Evolutionary conservation across 2,797 vertebrate species (phyloP).

Genomic region (Xenops minutus): DNA sequence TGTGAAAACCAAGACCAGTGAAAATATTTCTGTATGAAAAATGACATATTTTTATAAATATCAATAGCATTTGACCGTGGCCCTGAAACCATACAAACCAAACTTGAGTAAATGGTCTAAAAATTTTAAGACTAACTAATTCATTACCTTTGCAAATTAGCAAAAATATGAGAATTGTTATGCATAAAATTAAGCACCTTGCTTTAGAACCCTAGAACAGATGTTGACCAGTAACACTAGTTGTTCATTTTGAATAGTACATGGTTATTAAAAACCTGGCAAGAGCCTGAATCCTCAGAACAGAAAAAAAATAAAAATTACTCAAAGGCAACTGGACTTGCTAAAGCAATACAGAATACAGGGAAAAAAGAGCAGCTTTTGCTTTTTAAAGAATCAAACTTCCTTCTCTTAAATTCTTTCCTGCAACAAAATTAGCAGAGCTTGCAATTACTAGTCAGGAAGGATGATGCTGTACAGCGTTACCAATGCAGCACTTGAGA

Average conservation of each 20-base stretch:
- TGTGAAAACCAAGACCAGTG: slow-evolving; percentile 25
- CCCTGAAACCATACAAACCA: not conserved
- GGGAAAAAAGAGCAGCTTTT: not conserved
- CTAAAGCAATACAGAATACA: not conserved
- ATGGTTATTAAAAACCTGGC: not conserved
- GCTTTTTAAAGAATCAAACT: not conserved
- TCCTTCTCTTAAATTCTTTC: not conserved
- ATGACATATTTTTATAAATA: not conserved
- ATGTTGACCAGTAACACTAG: not conserved
- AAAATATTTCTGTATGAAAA: not conserved
- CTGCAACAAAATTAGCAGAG: not conserved
- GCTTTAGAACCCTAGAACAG: not conserved
- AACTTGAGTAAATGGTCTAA: not conserved
- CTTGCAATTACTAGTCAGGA: not conserved
- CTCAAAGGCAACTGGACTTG: not conserved
- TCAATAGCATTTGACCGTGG: not conserved
- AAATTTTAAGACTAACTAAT: not conserved
- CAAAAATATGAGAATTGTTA: not conserved
- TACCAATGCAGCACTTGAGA: not conserved
- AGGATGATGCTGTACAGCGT: not conserved
- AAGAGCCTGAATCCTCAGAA: not conserved
- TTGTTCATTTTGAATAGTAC: not conserved
- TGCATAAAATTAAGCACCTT: not conserved
- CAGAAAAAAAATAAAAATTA: not conserved
- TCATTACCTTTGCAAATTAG: not conserved